Evolutionary conservation across 2,888 invertebrate species (phyloP).

Genomic region (Caenorhabditis plicata): DNA sequence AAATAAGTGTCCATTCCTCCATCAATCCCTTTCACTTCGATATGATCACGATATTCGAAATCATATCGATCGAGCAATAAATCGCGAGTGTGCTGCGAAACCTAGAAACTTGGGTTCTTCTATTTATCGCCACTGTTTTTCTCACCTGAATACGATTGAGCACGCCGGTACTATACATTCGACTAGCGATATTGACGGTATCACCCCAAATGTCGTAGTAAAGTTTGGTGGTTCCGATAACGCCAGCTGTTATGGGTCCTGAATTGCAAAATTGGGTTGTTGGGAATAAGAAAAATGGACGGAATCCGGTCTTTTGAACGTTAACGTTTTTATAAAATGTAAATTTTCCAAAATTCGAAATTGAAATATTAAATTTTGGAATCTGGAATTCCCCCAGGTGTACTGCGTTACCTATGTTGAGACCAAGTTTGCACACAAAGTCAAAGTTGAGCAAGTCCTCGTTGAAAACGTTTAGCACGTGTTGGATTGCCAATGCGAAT

Average conservation of each 20-base stretch:
- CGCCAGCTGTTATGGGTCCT: slow-evolving; percentile 86
- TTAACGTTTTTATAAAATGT: no score
- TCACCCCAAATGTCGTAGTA: slow-evolving; percentile 99
- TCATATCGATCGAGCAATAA: slow-evolving; percentile 76
- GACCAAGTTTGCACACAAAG: slow-evolving; percentile 74
- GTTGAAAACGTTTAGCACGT: slow-evolving; percentile 83
- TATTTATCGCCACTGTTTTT: not conserved
- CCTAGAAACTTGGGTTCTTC: slow-evolving; percentile 37
- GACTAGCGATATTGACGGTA: slow-evolving; percentile 91
- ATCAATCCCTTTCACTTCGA: slow-evolving; percentile 86
- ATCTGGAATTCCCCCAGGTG: not conserved
- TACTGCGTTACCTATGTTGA: slow-evolving; percentile 74
- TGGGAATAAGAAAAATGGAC: no score
- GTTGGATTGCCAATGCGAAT: slow-evolving; percentile 87
- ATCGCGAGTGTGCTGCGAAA: slow-evolving; percentile 59
- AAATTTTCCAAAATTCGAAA: no score
- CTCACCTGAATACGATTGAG: slow-evolving; percentile 75
- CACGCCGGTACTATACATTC: slow-evolving; percentile 95
- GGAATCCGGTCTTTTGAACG: no score
- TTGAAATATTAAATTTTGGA: no score
- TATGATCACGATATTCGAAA: slow-evolving; percentile 87
- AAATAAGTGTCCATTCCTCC: slow-evolving; percentile 66
- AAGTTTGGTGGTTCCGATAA: slow-evolving; percentile 91
- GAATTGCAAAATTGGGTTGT: no score
- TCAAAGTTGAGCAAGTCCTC: slow-evolving; percentile 86